phyloP scores from a whole-genome alignment of 2,888 invertebrate genomes.

The Drosophila rellima region DNA sequence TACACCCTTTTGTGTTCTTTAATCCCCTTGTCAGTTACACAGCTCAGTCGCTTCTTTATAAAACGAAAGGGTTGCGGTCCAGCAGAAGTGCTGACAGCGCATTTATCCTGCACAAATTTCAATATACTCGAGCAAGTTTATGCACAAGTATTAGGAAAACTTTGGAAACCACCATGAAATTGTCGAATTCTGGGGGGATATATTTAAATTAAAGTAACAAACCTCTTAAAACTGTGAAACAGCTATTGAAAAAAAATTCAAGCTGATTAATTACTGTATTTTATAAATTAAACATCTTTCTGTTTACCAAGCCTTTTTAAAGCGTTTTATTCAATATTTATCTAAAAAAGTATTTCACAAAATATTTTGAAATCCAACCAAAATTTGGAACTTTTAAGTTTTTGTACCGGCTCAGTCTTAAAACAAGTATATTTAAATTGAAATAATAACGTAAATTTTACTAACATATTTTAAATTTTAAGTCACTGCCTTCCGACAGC shows the following conservation, averaged over 20 bases:
- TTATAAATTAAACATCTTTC: not conserved
- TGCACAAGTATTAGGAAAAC: conserved; percentile 11
- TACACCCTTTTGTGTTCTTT: conserved; percentile 19
- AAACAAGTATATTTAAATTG: not conserved
- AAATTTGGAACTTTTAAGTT: too few relatives aligned
- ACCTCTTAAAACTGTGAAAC: not conserved
- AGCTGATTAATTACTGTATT: not conserved
- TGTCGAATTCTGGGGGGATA: not conserved
- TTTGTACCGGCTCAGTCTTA: not conserved
- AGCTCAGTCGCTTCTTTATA: conserved; percentile 7
- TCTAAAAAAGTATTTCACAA: too few relatives aligned
- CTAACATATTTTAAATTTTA: too few relatives aligned
- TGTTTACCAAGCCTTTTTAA: too few relatives aligned
- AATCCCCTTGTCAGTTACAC: conserved; percentile 47
- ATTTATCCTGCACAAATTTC: conserved; percentile 42
- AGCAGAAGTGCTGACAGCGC: conserved; percentile 52
- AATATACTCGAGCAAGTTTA: conserved; percentile 12
- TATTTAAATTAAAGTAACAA: not conserved
- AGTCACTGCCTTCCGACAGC: too few relatives aligned
- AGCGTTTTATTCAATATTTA: too few relatives aligned
- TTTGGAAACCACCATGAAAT: conserved; percentile 11
- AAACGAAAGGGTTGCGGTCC: conserved; percentile 25
- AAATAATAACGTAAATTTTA: too few relatives aligned
- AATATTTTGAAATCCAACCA: not conserved
- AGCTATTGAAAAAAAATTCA: not conserved